Evolutionary conservation across 64 coral and sea anemone species (phyloP).

Genomic region (Hydrozoanthus tunicans): DNA sequence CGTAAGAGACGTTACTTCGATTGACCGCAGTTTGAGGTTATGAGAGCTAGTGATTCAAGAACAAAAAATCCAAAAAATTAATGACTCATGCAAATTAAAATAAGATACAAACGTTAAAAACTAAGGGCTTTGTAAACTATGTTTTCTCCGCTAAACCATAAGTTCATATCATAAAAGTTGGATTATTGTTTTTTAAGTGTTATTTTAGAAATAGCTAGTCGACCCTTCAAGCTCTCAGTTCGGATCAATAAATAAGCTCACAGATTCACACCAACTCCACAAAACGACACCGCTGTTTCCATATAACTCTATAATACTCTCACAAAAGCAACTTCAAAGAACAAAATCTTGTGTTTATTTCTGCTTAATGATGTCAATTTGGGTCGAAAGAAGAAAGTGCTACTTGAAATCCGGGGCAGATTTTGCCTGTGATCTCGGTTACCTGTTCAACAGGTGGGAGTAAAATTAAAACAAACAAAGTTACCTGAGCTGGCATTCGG

Average conservation of each 20-base stretch:
- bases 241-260: no score
- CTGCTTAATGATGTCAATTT: neutral
- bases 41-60: neutral
- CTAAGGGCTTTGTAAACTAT: no score
- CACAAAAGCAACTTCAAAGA: neutral
- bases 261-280: no score
- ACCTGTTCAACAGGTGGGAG: conserved; percentile 24
- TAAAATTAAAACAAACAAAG: neutral
- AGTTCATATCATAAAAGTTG: no score
- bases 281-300: no score
- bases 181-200: no score
- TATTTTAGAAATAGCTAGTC: no score
- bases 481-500: conserved; percentile 5
- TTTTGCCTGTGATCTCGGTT: neutral
- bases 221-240: no score
- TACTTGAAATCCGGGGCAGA: conserved; percentile 51
- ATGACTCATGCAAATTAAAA: no score
- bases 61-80: no score
- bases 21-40: neutral
- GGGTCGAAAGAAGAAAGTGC: neutral
- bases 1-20: neutral
- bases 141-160: no score
- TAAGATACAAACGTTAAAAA: no score
- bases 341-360: neutral
- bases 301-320: neutral